Evolutionary conservation across 2,888 invertebrate species (phyloP).

Genomic region (Pseudoips prasinana): DNA sequence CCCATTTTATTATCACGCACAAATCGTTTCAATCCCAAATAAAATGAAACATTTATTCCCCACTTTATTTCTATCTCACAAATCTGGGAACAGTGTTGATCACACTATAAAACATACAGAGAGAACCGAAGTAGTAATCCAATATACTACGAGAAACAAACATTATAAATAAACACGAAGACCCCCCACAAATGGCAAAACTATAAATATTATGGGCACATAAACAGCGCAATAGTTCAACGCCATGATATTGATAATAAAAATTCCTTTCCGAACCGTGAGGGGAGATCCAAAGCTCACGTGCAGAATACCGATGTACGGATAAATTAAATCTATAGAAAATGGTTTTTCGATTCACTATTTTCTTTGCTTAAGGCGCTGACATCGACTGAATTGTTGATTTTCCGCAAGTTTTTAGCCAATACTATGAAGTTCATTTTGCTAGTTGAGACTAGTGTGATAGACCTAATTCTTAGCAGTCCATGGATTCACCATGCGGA

Average conservation of each 20-base stretch:
- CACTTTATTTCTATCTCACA: conserved; percentile 32
- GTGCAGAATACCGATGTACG: conserved; percentile 28
- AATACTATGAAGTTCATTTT: too few species aligned
- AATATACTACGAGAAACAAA: conserved; percentile 40
- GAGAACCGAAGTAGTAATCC: conserved; percentile 31
- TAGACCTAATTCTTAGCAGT: too few species aligned
- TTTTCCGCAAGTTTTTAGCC: too few species aligned
- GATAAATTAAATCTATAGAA: conserved; percentile 19
- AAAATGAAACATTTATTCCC: conserved; percentile 32
- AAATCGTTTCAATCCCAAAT: conserved; percentile 28
- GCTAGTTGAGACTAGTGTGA: too few species aligned
- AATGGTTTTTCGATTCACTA: conserved; percentile 14
- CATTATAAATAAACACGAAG: conserved; percentile 36
- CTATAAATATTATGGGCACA: conserved; percentile 47
- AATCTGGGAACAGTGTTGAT: conserved; percentile 35
- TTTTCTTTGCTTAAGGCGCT: conserved; percentile 16
- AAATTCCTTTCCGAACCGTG: conserved; percentile 53
- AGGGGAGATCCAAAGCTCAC: conserved; percentile 31
- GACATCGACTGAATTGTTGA: too few species aligned
- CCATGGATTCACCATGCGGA: too few species aligned
- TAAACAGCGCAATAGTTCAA: conserved; percentile 41
- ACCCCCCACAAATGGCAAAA: conserved; percentile 37
- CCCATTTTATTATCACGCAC: conserved; percentile 17
- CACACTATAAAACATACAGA: conserved; percentile 30
- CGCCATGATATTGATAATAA: conserved; percentile 65